Evolutionary conservation across 2,888 invertebrate species (phyloP).

Genomic region (Lordiphosa fenestrarum): DNA sequence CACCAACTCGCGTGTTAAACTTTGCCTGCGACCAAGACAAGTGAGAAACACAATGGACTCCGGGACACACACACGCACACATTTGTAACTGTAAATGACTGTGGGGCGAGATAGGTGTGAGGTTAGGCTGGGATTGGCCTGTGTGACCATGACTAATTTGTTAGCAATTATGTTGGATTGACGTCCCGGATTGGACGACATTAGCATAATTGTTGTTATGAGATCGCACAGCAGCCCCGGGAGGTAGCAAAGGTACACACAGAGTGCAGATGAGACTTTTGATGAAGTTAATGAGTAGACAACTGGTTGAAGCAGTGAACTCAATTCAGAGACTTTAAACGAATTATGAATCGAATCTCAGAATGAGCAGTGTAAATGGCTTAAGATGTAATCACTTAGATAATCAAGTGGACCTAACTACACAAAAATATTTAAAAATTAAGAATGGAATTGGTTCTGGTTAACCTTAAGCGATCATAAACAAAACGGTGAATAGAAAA

Average conservation of each 20-base stretch:
- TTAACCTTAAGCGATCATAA: too few species aligned
- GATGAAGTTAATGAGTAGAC: slow-evolving; percentile 5
- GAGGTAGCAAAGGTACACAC: background rate
- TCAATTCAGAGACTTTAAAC: too few species aligned
- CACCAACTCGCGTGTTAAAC: slow-evolving; percentile 42
- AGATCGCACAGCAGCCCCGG: slow-evolving; percentile 35
- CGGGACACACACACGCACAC: slow-evolving; percentile 33
- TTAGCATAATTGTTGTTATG: slow-evolving; percentile 69
- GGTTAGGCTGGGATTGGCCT: slow-evolving; percentile 21
- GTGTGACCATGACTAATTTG: slow-evolving; percentile 66
- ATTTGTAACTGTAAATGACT: slow-evolving; percentile 28
- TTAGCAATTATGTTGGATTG: slow-evolving; percentile 71
- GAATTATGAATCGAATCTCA: too few species aligned
- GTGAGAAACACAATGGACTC: slow-evolving; percentile 37
- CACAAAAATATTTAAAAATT: too few species aligned
- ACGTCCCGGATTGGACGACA: slow-evolving; percentile 56
- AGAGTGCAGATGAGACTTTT: slow-evolving; percentile 7
- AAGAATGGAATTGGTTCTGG: too few species aligned
- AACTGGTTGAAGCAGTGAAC: background rate
- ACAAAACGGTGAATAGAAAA: too few species aligned
- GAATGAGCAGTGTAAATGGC: too few species aligned
- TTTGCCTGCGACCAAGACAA: slow-evolving; percentile 43
- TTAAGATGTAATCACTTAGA: too few species aligned
- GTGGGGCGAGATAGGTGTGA: slow-evolving; percentile 1
- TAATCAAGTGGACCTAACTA: too few species aligned